Percentiles rank a stretch among this genome's conserved stretches.
Evolutionary conservation across 2,888 invertebrate genomes (phyloP).

Genomic region (Synanthedon andrenaeformis): DNA sequence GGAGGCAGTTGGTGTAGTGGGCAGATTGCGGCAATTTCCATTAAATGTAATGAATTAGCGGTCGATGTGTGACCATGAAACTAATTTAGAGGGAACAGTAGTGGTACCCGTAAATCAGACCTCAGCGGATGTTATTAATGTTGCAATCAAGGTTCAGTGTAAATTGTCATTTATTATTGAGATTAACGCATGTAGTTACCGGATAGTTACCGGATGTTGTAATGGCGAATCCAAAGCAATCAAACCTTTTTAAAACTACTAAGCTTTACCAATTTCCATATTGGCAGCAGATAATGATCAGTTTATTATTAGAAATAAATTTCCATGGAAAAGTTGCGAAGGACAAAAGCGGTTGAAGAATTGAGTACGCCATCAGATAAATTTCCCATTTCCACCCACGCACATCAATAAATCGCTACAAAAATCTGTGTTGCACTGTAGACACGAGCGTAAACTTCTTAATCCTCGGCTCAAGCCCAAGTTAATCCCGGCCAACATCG

Average conservation of each 20-base stretch:
- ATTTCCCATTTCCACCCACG: neutral
- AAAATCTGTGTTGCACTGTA: constrained; percentile 4
- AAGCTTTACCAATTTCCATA: neutral
- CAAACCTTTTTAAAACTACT: no score
- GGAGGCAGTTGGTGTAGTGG: no score
- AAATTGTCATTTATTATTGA: constrained; percentile 20
- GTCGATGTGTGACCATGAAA: no score
- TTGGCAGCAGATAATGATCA: neutral
- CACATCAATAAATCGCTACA: constrained; percentile 10
- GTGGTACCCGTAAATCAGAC: constrained; percentile 5
- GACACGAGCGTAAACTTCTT: constrained; percentile 4
- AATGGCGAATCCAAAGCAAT: no score
- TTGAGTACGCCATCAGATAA: neutral
- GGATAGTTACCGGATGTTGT: no score
- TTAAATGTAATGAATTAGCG: no score
- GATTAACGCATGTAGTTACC: no score
- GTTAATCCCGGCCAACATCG: constrained; percentile 7
- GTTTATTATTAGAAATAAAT: no score
- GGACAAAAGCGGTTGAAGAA: neutral
- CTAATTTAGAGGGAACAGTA: constrained; percentile 1
- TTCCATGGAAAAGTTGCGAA: no score
- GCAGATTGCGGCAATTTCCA: no score
- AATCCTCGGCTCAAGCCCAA: constrained; percentile 8
- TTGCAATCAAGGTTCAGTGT: constrained; percentile 5
- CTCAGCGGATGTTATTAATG: constrained; percentile 7